phyloP scores from a whole-genome alignment of 1,140 invertebrate genomes.

The Semibalanus balanoides region DNA sequence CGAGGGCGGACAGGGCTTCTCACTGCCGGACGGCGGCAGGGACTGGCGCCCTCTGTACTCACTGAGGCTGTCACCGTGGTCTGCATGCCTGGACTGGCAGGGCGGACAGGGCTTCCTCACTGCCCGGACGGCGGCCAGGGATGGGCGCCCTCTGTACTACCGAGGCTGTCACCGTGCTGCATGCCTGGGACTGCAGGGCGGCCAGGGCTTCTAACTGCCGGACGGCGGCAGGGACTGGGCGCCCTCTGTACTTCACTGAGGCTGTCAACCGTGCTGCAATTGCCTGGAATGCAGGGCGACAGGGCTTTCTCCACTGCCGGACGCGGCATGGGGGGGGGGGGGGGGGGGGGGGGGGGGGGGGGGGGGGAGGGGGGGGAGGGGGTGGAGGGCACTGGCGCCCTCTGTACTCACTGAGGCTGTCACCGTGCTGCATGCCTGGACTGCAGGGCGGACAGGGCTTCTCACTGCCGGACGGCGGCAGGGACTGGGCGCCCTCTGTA shows the following conservation, averaged over 20 bases:
- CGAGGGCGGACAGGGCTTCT: conserved; percentile 36
- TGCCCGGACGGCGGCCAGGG: conserved; percentile 29
- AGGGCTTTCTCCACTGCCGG: no score
- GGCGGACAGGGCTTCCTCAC: conserved; percentile 33
- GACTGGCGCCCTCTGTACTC: conserved; percentile 23
- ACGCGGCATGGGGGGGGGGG: no score
- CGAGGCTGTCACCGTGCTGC: conserved; percentile 28
- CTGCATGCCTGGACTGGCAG: conserved; percentile 42
- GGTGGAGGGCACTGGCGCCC: no score
- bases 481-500: conserved; percentile 30
- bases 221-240: conserved; percentile 33
- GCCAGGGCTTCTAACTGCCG: conserved; percentile 29
- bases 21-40: conserved; percentile 28
- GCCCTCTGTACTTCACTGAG: no score
- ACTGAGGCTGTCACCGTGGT: conserved; percentile 26
- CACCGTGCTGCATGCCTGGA: conserved; percentile 37
- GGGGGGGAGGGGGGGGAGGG: no score
- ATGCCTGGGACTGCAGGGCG: conserved; percentile 43
- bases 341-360: no score
- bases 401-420: no score
- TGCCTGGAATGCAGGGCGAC: no score
- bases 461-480: conserved; percentile 26
- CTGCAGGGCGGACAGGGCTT: conserved; percentile 40
- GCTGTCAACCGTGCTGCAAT: no score
- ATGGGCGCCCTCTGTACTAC: no score